Evolutionary conservation across 1,140 invertebrate species (phyloP), one percentile per base, ranked within the genome.

Genomic region (Helicorthomorpha holstii): DNA sequence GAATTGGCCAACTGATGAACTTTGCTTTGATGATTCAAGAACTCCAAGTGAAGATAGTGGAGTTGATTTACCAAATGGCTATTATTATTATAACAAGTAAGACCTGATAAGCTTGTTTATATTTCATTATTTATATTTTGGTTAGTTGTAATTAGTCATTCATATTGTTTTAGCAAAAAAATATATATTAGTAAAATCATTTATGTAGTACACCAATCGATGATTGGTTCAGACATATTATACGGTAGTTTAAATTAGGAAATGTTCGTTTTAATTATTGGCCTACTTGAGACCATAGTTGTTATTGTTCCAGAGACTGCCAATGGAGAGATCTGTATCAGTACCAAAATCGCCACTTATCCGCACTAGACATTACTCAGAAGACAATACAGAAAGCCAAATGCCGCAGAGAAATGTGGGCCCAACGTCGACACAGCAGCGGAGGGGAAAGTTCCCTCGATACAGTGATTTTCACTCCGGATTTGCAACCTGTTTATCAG

Each of bases 21-120:
- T 41, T 25, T 53, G 51, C 46, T 45, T 38, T 24, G 69, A 71
- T 51, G 77, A 79, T 58, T 77, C 79, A 69, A 76, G 80, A 61
- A 83, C 82, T 50, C 82, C 82, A 47, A 84, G 81, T 65, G 82
- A 86, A 68, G 82, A 85, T 73, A 83, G 81, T 66, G 82, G 82
- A 60, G 75, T 86, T 62, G 82, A 83, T 63, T 74, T 83, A 64
- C 79, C 59, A 48, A 61, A 62, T 64, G 68, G 76, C 66, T 34
- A 34, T 16, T 34, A 34, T 34, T 34, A 34, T 34, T 7, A 16
- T 34, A 34, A 16, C 29, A 34, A 16, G 29, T 34, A 34, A 34
- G n/a, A n/a, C n/a, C n/a, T n/a, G n/a, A n/a, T n/a, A n/a, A n/a
- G n/a, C n/a, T n/a, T n/a, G n/a, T n/a, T n/a, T n/a, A n/a, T n/a